Percentiles rank a stretch among this genome's conserved stretches.
phyloP scores from a whole-genome alignment of 2,888 invertebrate species.

The Trichogramma dendrolimi region DNA sequence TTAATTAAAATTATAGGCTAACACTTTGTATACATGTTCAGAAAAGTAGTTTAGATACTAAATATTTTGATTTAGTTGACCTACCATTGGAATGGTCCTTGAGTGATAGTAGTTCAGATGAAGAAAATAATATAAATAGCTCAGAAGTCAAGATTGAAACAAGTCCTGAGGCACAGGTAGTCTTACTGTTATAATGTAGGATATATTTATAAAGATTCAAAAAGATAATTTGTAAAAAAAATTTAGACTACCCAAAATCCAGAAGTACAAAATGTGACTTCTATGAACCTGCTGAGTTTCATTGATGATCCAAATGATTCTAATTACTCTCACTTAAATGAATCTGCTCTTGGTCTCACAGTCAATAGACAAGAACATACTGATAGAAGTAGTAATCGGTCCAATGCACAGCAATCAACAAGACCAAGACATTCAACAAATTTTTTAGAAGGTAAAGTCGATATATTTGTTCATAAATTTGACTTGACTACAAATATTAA shows the following conservation, averaged over 20 bases:
- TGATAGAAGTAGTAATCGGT: too few relatives aligned
- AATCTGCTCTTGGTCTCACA: too few relatives aligned
- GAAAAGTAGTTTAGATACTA: too few relatives aligned
- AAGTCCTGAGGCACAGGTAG: background rate
- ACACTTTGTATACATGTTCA: too few relatives aligned
- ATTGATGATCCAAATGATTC: too few relatives aligned
- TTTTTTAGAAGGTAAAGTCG: background rate
- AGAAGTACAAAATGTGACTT: too few relatives aligned
- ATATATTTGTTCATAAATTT: background rate
- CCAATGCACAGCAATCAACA: too few relatives aligned
- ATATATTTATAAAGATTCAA: background rate
- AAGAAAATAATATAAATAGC: constrained; percentile 46
- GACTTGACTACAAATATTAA: background rate
- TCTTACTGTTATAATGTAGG: background rate
- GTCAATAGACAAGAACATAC: too few relatives aligned
- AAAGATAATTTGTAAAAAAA: background rate
- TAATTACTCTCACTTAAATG: too few relatives aligned
- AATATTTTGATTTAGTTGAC: constrained; percentile 48
- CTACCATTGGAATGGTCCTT: constrained; percentile 74
- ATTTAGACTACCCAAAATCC: too few relatives aligned
- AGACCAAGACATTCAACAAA: background rate
- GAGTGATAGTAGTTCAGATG: constrained; percentile 59
- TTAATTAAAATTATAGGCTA: background rate
- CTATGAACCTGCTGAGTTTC: too few relatives aligned
- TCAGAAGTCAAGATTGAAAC: constrained; percentile 3